Evolutionary conservation across 2,888 invertebrate species (phyloP).

Genomic region (Carpatolechia fugitivella): DNA sequence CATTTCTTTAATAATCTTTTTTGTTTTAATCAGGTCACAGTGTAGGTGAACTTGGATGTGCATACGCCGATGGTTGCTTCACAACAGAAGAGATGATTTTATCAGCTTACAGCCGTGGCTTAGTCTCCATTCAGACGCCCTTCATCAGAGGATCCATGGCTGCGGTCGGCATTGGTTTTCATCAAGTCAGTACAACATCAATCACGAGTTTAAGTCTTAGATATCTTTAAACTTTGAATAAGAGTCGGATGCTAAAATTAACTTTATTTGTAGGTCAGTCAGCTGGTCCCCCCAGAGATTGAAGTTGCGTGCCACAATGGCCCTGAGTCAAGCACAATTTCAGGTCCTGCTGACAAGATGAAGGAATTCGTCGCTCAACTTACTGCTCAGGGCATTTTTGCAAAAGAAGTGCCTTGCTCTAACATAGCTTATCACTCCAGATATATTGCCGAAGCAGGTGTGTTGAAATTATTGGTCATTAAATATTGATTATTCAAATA

Average conservation of each 20-base stretch:
- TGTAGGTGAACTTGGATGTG: conserved; percentile 96
- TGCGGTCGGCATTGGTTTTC: conserved; percentile 85
- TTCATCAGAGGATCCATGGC: conserved; percentile 91
- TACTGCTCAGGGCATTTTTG: conserved; percentile 59
- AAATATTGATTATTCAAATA: too few species aligned
- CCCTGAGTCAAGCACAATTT: conserved; percentile 86
- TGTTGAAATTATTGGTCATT: conserved; percentile 5
- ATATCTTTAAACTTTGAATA: background rate
- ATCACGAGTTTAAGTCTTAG: too few species aligned
- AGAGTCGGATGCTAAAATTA: background rate
- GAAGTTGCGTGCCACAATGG: conserved; percentile 91
- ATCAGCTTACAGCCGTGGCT: conserved; percentile 88
- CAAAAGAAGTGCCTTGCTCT: conserved; percentile 79
- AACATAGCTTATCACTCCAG: conserved; percentile 94
- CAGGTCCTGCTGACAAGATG: conserved; percentile 84
- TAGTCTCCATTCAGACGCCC: conserved; percentile 83
- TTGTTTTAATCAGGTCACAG: conserved; percentile 84
- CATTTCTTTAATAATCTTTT: background rate
- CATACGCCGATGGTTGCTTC: conserved; percentile 95
- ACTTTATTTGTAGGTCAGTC: conserved; percentile 36
- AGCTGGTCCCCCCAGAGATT: conserved; percentile 78
- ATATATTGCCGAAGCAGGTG: conserved; percentile 84
- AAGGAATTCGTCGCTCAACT: conserved; percentile 73
- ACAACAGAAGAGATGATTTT: conserved; percentile 91
- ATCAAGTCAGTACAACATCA: conserved; percentile 49